Percentiles rank a stretch among this genome's conserved stretches.
phyloP scores from a whole-genome alignment of 35 echinoderm and acorn worm species.

The Chiridota heheva region DNA sequence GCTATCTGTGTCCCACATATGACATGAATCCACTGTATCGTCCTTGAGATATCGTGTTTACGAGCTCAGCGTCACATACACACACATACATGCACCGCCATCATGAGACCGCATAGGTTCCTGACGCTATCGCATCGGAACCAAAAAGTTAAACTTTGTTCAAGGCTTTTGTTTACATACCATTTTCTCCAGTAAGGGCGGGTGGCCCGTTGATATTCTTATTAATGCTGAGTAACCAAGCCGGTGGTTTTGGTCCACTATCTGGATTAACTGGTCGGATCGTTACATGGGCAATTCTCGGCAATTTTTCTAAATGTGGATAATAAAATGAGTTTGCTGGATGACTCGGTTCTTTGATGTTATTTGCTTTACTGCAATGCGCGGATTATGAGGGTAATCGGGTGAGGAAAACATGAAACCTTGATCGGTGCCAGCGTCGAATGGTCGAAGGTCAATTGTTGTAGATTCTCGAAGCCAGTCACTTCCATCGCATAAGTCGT shows the following conservation, averaged over 20 bases:
- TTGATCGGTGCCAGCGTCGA: constrained; percentile 81
- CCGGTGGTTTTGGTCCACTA: not conserved
- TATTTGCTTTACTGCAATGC: constrained; percentile 62
- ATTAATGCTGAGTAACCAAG: not conserved
- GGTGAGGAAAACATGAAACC: constrained; percentile 89
- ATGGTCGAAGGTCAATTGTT: constrained; percentile 68
- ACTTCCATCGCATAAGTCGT: constrained; percentile 65
- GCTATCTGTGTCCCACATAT: too few relatives aligned
- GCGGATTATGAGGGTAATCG: constrained; percentile 46
- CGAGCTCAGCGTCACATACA: too few relatives aligned
- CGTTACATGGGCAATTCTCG: constrained; percentile 66
- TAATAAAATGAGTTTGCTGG: constrained; percentile 84
- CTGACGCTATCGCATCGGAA: too few relatives aligned
- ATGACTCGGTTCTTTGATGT: constrained; percentile 47
- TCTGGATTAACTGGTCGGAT: constrained; percentile 11
- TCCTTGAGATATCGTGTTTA: too few relatives aligned
- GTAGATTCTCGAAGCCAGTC: constrained; percentile 54
- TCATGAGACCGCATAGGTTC: too few relatives aligned
- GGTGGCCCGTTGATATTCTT: too few relatives aligned
- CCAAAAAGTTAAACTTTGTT: too few relatives aligned
- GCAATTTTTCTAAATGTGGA: constrained; percentile 49
- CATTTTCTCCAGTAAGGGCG: too few relatives aligned
- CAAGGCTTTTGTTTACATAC: too few relatives aligned
- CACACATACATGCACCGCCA: too few relatives aligned
- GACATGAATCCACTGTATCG: too few relatives aligned